Base-by-base conservation (phyloP, 1,140 invertebrate genomes). In the Bombus superbus region DNA sequence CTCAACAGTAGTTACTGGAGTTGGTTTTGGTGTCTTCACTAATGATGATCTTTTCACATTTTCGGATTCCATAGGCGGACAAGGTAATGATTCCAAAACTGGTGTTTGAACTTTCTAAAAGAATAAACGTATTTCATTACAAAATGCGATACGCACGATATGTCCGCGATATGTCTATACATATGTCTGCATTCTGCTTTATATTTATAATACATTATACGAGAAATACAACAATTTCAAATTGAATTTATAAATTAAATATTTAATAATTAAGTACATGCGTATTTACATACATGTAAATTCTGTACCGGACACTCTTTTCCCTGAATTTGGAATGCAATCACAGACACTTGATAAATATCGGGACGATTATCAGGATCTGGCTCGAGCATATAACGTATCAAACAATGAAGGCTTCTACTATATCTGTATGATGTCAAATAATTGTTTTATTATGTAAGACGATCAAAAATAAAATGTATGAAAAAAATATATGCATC, bases 261-360 rank as follows among this genome's bases (percentile, higher is more conserved):
- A 42, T 42, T 42, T 72, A 72, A 72, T 71, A 38, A 32, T 15
- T 25, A 57, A 38, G 11, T 75, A 35, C 35, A 22, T 62, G 47
- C 8, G 28, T 66, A 22, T 79, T 53, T 53, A 95, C 96, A 96
- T 95, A 98, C 97, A 95, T 98, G 96, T 94, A 98, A 95, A 96
- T 98, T 98, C 94, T 97, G 97, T 81, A 98, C 97, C 69, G 97
- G 98, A 95, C 97, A 97, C 79, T 97, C 97, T 94, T 97, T 97
- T 75, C 97, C 97, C 75, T 96, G 92, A 81, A 98, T 93, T 88
- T 96, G 96, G 94, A 98, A 98, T 69, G 98, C 97, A 88, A 98
- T 95, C 91, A 96, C 96, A 85, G 97, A 97, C 77, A 98, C 98
- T 97, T 98, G 98, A 95, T 96, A 98, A 92, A 99, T 98, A 95